Conservation (phyloP, 2,113 vertebrate genomes). For the Nycticryphes semicollaris region DNA sequence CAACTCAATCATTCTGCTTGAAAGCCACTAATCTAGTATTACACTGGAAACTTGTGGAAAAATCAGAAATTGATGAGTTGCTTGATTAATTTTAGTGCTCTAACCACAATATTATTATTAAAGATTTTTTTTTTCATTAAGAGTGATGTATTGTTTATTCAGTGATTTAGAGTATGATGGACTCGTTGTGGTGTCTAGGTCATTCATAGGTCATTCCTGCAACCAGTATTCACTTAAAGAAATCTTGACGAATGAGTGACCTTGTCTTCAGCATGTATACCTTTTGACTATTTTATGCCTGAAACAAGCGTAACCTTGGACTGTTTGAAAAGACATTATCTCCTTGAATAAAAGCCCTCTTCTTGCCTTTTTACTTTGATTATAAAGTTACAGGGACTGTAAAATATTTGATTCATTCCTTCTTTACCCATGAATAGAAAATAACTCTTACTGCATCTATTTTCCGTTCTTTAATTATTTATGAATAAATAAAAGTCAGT, state of each 20-base stretch:
- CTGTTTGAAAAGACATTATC: background rate
- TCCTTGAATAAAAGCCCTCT: background rate
- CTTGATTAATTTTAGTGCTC: background rate
- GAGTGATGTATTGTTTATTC: background rate
- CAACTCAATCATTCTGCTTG: background rate
- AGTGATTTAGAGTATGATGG: background rate
- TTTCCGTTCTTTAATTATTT: constrained; percentile 33
- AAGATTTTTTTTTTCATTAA: background rate
- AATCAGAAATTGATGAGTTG: background rate
- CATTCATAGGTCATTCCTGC: background rate
- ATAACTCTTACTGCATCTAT: background rate
- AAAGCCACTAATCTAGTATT: background rate
- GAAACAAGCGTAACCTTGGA: background rate
- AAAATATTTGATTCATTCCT: background rate
- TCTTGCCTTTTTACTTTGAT: background rate
- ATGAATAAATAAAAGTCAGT: constrained; percentile 10
- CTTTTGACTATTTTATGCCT: background rate
- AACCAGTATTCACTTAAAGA: background rate
- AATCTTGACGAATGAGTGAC: background rate
- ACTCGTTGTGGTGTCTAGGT: background rate
- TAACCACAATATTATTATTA: background rate
- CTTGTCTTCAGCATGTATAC: background rate
- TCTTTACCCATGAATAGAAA: background rate
- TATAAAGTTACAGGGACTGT: background rate
- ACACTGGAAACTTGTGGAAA: background rate